Evolutionary conservation across 1,140 invertebrate genomes (phyloP).

Genomic region (Theocolax elegans): DNA sequence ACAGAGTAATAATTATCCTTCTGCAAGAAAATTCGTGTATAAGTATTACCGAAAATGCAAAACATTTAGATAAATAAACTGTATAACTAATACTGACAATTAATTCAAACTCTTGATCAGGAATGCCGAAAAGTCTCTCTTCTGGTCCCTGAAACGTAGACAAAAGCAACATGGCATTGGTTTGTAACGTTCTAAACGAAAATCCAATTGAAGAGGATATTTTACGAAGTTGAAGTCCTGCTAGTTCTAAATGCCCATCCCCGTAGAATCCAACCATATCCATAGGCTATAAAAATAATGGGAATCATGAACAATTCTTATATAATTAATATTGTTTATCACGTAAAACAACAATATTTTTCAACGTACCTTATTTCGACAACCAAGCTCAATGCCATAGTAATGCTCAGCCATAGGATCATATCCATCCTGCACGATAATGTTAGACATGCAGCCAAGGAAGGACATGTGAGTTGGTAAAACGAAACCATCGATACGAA

Average conservation of each 20-base stretch:
- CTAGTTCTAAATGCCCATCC: conserved; percentile 81
- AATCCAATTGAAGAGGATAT: conserved; percentile 76
- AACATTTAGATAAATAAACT: background rate
- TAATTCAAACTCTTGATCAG: conserved; percentile 47
- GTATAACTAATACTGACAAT: conserved; percentile 47
- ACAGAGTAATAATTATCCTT: conserved; percentile 76
- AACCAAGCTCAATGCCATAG: conserved; percentile 82
- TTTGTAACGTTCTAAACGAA: conserved; percentile 80
- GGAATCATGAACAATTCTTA: background rate
- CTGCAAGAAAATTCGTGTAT: conserved; percentile 45
- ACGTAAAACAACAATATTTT: background rate
- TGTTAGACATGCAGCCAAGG: conserved; percentile 81
- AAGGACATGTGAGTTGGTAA: conserved; percentile 72
- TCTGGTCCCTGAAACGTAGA: conserved; percentile 75
- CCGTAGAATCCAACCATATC: conserved; percentile 80
- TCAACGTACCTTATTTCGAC: conserved; percentile 74
- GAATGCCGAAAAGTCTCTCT: conserved; percentile 50
- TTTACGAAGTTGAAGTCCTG: conserved; percentile 74
- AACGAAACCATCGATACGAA: conserved; percentile 55
- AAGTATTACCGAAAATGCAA: background rate
- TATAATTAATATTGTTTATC: background rate
- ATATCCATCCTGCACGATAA: conserved; percentile 77
- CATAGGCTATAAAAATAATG: conserved; percentile 65
- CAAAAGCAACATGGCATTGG: conserved; percentile 78
- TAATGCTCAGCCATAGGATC: conserved; percentile 75